Conservation (phyloP, 2,888 invertebrate species). For the Chrysomela aeneicollis region DNA sequence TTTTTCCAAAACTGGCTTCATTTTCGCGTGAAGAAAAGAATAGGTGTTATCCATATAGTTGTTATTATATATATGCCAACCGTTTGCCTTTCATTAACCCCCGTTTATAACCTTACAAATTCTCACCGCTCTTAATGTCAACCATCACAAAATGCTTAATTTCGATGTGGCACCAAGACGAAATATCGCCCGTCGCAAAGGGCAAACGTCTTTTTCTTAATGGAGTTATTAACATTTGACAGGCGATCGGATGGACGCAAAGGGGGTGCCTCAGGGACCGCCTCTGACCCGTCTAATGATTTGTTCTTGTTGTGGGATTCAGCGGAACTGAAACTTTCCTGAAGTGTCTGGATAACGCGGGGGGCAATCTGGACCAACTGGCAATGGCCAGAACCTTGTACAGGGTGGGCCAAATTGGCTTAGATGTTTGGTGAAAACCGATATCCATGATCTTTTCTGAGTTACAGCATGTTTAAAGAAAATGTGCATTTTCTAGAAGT, state of each 20-base stretch:
- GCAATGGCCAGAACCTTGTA: too few relatives aligned
- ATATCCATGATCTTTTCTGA: too few relatives aligned
- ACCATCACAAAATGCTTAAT: constrained; percentile 45
- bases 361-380: neutral
- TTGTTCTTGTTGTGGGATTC: constrained; percentile 16
- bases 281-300: neutral
- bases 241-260: constrained; percentile 22
- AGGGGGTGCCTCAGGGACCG: constrained; percentile 13
- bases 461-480: too few relatives aligned
- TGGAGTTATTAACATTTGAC: constrained; percentile 37
- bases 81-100: constrained; percentile 40
- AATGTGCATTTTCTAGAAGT: too few relatives aligned
- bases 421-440: too few relatives aligned
- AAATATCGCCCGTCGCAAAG: constrained; percentile 16
- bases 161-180: constrained; percentile 35
- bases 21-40: too few relatives aligned
- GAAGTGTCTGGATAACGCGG: neutral
- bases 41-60: too few relatives aligned
- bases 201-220: constrained; percentile 35
- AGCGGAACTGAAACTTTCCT: neutral
- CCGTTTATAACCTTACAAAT: constrained; percentile 45
- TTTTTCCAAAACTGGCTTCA: too few relatives aligned
- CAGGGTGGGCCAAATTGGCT: too few relatives aligned
- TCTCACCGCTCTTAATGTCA: constrained; percentile 43
- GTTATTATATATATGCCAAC: too few relatives aligned